Evolutionary conservation across 2,113 vertebrate genomes (phyloP).

Genomic region (Neogobius melanostomus): DNA sequence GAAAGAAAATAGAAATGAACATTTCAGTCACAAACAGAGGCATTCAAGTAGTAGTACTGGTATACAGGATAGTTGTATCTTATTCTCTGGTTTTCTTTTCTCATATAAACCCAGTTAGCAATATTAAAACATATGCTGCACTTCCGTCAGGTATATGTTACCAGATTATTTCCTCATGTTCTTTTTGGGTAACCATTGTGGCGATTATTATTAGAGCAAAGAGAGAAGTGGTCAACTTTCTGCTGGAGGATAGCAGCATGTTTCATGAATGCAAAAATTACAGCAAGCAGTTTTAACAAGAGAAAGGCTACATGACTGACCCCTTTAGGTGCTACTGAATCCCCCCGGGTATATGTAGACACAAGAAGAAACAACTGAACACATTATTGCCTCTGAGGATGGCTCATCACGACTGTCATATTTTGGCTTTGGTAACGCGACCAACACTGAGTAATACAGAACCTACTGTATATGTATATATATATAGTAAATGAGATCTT

Average conservation of each 20-base stretch:
- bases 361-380: constrained; percentile 33
- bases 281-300: constrained; percentile 64
- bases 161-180: constrained; percentile 47
- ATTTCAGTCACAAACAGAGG: constrained; percentile 96
- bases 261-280: constrained; percentile 68
- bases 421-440: constrained; percentile 71
- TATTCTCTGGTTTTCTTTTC: constrained; percentile 72
- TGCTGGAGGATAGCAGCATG: constrained; percentile 59
- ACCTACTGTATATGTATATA: constrained; percentile 56
- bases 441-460: constrained; percentile 62
- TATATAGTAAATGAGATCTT: constrained; percentile 51
- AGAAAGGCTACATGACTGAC: constrained; percentile 72
- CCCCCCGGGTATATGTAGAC: constrained; percentile 22
- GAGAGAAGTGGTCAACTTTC: constrained; percentile 55
- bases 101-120: constrained; percentile 78
- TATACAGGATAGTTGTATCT: constrained; percentile 90
- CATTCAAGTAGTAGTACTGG: constrained; percentile 99
- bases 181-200: constrained; percentile 79
- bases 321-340: constrained; percentile 82
- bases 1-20: constrained; percentile 87
- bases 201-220: constrained; percentile 63
- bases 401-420: constrained; percentile 61
- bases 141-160: constrained; percentile 14
- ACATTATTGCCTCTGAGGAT: constrained; percentile 68
- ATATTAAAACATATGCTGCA: constrained; percentile 47